These are phyloP conservation scores for Fabriciana adippe DNA, from an alignment of 2,888 invertebrate genomes.

Conservation along the genomic window DNA sequence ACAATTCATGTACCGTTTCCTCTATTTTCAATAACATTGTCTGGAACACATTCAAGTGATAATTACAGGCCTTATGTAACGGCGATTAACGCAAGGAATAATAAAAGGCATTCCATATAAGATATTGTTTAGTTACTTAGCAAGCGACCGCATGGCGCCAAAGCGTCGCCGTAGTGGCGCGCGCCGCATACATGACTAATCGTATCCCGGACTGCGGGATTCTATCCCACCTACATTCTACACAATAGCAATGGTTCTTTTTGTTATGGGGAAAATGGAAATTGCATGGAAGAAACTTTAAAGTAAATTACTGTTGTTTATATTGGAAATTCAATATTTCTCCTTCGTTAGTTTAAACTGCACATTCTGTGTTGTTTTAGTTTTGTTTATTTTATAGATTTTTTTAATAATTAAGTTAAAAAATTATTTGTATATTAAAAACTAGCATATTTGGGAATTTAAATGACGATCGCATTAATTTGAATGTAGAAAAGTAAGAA, in stretches of 20 bases:
- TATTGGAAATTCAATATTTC: no score
- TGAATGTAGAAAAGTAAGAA: no score
- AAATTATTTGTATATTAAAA: no score
- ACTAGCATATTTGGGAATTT: no score
- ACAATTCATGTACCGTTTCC: constrained; percentile 3
- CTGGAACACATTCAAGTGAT: constrained; percentile 17
- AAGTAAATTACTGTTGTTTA: no score
- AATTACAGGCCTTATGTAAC: constrained; percentile 35
- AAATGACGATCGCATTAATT: no score
- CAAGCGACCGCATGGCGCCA: constrained; percentile 53
- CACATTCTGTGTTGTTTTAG: no score
- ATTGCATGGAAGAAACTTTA: no score
- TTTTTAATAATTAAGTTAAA: no score
- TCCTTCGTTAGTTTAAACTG: no score
- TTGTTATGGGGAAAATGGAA: no score
- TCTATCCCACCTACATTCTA: constrained; percentile 22
- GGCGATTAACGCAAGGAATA: constrained; percentile 40
- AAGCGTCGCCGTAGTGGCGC: constrained; percentile 48
- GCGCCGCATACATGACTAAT: constrained; percentile 60
- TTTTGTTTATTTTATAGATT: no score
- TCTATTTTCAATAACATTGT: constrained; percentile 6
- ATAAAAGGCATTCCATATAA: constrained; percentile 46
- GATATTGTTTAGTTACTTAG: constrained; percentile 46
- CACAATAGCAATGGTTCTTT: neutral
- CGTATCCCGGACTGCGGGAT: constrained; percentile 47